A percentile compares a stretch with the other conserved stretches of the same genome.
Evolutionary conservation across 2,797 vertebrate species (phyloP).

Genomic region (Ceryle rudis): DNA sequence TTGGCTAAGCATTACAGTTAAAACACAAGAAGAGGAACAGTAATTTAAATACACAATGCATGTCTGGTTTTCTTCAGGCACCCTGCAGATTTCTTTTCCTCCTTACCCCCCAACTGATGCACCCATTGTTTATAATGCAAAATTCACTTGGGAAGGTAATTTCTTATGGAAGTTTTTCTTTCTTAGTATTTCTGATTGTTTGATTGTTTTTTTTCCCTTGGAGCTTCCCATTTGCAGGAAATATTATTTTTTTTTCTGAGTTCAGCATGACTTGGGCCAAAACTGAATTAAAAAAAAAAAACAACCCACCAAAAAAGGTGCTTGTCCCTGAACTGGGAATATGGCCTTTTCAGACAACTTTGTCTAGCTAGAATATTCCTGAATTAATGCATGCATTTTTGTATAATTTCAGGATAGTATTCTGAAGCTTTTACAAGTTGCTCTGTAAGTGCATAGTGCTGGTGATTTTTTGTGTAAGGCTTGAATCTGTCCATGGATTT

Average conservation of each 20-base stretch:
- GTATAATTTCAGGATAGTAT: neutral
- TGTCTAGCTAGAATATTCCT: neutral
- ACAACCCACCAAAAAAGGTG: neutral
- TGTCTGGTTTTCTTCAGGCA: neutral
- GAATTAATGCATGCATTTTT: neutral
- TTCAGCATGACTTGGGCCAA: neutral
- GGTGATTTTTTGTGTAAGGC: neutral
- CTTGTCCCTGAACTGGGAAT: neutral
- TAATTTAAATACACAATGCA: neutral
- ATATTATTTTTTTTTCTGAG: neutral
- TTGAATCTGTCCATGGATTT: neutral
- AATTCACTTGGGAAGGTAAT: neutral
- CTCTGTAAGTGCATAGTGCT: neutral
- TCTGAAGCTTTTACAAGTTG: neutral
- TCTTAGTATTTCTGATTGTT: neutral
- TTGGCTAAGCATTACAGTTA: neutral
- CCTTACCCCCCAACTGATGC: neutral
- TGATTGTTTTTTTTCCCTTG: neutral
- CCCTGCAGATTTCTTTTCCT: slow-evolving; percentile 4
- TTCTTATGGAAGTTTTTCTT: neutral
- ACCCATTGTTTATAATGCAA: neutral
- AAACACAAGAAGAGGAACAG: neutral
- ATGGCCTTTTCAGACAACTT: neutral
- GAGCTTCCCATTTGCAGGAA: neutral
- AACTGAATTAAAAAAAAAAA: neutral